phyloP scores from a whole-genome alignment of 1,140 invertebrate genomes.

The Lucilia sericata region DNA sequence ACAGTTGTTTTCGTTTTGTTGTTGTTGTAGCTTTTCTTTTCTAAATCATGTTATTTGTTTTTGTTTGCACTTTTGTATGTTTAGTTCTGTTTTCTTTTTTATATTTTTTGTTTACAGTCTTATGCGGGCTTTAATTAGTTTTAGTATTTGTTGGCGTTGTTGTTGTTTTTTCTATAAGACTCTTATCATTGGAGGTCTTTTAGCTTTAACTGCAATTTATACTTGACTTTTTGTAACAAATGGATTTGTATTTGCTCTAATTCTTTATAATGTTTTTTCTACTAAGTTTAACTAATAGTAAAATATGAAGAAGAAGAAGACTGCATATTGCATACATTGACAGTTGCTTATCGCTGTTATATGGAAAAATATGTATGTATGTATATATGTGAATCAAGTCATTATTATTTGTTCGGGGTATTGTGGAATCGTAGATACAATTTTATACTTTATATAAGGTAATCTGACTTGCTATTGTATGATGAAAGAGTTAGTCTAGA shows the following conservation, averaged over 20 bases:
- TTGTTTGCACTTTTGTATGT: too few species aligned
- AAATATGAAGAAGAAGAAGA: neutral
- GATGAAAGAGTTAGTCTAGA: too few species aligned
- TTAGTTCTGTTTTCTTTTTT: neutral
- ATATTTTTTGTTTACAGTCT: neutral
- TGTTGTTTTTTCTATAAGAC: slow-evolving; percentile 25
- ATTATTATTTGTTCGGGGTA: neutral
- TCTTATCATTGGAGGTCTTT: slow-evolving; percentile 43
- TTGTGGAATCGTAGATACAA: neutral
- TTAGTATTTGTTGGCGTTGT: slow-evolving; percentile 4
- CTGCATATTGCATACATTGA: neutral
- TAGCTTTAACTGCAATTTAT: slow-evolving; percentile 23
- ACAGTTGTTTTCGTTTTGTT: neutral
- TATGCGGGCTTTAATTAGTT: slow-evolving; percentile 23
- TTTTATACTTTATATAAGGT: too few species aligned
- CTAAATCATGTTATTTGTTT: neutral
- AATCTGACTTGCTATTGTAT: too few species aligned
- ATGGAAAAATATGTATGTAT: neutral
- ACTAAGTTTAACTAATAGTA: neutral
- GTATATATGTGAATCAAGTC: slow-evolving; percentile 13
- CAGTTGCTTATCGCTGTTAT: neutral
- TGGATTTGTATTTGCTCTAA: slow-evolving; percentile 39
- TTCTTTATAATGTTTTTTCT: neutral
- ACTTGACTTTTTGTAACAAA: slow-evolving; percentile 41
- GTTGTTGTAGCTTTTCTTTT: neutral